Conservation (phyloP, 2,113 vertebrate species). For the Gymnogyps californianus region DNA sequence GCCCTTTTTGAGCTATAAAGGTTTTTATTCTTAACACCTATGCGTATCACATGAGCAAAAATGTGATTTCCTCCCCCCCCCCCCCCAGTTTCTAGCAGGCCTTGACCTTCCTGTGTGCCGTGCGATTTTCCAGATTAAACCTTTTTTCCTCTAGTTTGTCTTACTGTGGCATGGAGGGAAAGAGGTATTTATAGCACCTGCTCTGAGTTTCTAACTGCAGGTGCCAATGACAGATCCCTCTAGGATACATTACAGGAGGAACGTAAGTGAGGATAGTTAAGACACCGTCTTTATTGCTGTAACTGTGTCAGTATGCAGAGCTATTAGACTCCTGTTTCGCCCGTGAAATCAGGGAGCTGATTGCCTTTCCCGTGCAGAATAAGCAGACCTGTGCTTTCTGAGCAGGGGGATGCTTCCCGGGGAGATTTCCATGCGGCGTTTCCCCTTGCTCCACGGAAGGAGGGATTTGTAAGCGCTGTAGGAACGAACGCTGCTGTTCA, state of each 20-base stretch:
- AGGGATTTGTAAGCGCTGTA: neutral
- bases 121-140: neutral
- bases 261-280: neutral
- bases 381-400: neutral
- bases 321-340: neutral
- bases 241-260: fast-evolving
- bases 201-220: neutral
- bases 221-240: neutral
- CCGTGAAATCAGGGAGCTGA: neutral
- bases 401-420: neutral
- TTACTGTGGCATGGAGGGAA: neutral
- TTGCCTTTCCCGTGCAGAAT: neutral
- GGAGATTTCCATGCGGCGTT: neutral
- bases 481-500: neutral
- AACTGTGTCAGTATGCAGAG: neutral
- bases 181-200: neutral
- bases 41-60: neutral
- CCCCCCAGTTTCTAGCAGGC: neutral
- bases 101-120: neutral
- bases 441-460: neutral
- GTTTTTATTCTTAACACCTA: neutral
- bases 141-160: neutral
- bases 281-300: neutral
- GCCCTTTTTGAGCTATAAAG: neutral
- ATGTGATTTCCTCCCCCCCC: neutral